Evolutionary conservation across 2,888 invertebrate genomes (phyloP), one percentile per base, ranked within the genome.

Genomic region (Scaptomyza tumidula): DNA sequence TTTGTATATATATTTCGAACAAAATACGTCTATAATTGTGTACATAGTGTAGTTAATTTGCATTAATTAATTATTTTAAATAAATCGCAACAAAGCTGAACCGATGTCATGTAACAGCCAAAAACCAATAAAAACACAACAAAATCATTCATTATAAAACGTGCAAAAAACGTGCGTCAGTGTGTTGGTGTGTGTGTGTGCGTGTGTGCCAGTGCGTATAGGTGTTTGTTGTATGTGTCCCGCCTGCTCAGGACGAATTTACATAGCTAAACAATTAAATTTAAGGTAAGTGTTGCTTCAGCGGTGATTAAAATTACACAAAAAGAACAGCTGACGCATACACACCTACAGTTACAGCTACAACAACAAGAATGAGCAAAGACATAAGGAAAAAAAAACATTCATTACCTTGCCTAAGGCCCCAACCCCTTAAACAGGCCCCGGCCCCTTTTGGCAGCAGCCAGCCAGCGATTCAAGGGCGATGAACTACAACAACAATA

Each of bases 1-100:
- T 82, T 82, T 82, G 82, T 82, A 82, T 64, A 75, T 75, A 78
- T 82, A 82, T 71, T 81, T 81, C 71, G 67, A 60, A 53, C 59
- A 71, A 82, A 73, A 69, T 62, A 73, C 77, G 73, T 79, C 68
- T 73, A 73, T 73, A 66, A 58, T 59, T 78, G 73, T 80, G 77
- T 82, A 82, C 31, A 85, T 85, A 77, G 73, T 81, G 78, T 78
- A 75, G 71, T 66, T 77, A 65, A 62, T 71, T 67, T 71, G 58
- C 67, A 67, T 71, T 71, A 67, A 76, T 72, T 46, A 62, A 66
- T 61, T 52, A 64, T 53, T 78, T 55, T 37, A 46, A 16, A 56
- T 37, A 43, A 48, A 65, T 35, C 54, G 46, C 43, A 69, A 66
- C 16, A 66, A 61, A 56, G 24, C 59, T 64, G 35, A 63, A 24